A percentile compares a stretch with the other conserved stretches of the same genome.
Evolutionary conservation across 2,888 invertebrate species (phyloP).

Genomic region (Drosophila borborema): DNA sequence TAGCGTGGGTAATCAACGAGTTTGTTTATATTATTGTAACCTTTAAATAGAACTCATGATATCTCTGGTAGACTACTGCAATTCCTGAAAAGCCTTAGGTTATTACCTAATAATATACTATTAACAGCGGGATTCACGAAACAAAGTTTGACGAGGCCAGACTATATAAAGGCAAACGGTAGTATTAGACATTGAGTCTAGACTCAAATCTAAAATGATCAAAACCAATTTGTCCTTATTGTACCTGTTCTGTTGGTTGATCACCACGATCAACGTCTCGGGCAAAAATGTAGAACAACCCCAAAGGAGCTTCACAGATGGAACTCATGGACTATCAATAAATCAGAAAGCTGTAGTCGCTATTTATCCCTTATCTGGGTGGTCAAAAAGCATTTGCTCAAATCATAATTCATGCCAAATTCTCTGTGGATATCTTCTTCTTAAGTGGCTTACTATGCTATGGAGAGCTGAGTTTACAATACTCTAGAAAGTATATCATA

Average conservation of each 20-base stretch:
- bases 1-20: background rate
- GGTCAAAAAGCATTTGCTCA: too few relatives aligned
- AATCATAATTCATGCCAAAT: too few relatives aligned
- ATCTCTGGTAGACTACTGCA: background rate
- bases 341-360: constrained; percentile 15
- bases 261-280: too few relatives aligned
- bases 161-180: constrained; percentile 9
- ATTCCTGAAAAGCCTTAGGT: background rate
- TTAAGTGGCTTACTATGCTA: too few relatives aligned
- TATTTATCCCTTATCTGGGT: too few relatives aligned
- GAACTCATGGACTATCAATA: constrained; percentile 10
- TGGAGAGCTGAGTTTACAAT: too few relatives aligned
- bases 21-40: background rate
- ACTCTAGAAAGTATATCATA: too few relatives aligned
- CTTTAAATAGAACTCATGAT: constrained; percentile 11
- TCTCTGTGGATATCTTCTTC: too few relatives aligned
- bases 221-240: too few relatives aligned
- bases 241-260: too few relatives aligned
- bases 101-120: background rate
- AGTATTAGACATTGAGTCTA: background rate
- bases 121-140: constrained; percentile 1
- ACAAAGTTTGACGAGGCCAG: background rate
- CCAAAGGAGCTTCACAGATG: background rate
- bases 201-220: constrained; percentile 3
- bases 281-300: background rate